Conservation (phyloP, 1,140 invertebrate species). For the Dryas iulia region DNA sequence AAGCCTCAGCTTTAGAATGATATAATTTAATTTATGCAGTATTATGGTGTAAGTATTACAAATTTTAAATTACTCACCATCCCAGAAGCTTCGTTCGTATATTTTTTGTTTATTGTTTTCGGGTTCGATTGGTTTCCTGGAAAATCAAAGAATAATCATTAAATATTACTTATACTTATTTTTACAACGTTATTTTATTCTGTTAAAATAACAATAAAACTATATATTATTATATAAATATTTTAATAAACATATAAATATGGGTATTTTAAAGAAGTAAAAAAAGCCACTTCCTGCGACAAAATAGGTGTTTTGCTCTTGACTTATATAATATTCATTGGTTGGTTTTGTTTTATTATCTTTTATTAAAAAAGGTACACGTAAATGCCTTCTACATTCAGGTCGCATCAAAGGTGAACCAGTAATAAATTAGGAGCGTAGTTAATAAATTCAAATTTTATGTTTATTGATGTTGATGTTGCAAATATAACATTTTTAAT, state of each 20-base stretch:
- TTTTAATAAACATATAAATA: background rate
- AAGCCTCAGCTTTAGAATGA: too few species aligned
- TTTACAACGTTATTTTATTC: background rate
- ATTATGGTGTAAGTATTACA: background rate
- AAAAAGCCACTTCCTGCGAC: background rate
- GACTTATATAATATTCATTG: background rate
- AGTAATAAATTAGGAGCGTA: constrained; percentile 15
- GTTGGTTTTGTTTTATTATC: background rate
- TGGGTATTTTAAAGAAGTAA: background rate
- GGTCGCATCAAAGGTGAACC: constrained; percentile 13
- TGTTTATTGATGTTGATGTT: background rate
- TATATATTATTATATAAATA: background rate
- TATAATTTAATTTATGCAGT: too few species aligned
- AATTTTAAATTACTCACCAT: constrained; percentile 48
- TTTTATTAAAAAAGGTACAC: background rate
- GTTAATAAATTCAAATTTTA: constrained; percentile 9
- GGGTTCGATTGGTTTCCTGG: constrained; percentile 56
- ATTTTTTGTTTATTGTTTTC: constrained; percentile 58
- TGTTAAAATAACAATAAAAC: too few species aligned
- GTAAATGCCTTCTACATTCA: background rate
- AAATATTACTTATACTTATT: background rate
- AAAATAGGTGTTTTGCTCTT: background rate
- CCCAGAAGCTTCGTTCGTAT: constrained; percentile 65
- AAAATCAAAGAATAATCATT: constrained; percentile 40
- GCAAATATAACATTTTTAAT: constrained; percentile 7